Conservation (phyloP, 2,113 vertebrate species). For the Odocoileus virginianus region DNA sequence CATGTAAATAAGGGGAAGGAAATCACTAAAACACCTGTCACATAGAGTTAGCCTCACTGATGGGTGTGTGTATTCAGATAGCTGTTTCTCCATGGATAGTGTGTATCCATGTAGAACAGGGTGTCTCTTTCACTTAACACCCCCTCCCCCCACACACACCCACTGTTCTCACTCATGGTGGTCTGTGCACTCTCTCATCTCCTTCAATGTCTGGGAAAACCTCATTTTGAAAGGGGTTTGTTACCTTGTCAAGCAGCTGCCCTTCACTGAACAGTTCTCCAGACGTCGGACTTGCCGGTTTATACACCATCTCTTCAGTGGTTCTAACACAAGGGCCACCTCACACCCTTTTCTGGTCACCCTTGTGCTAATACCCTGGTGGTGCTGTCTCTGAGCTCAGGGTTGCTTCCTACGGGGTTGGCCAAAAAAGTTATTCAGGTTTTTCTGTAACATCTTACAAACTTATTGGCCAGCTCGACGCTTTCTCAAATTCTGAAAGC, state of each 20-base stretch:
- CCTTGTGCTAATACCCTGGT: not conserved
- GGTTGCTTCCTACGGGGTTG: not conserved
- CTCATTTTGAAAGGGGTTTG: not conserved
- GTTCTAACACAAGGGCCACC: too few species aligned
- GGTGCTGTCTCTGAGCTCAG: fast-evolving
- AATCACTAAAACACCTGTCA: not conserved
- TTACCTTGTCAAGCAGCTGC: too few species aligned
- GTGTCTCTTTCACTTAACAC: not conserved
- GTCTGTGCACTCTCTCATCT: not conserved
- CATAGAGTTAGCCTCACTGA: not conserved
- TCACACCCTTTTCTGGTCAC: fast-evolving
- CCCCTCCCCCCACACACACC: fast-evolving
- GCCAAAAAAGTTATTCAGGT: not conserved
- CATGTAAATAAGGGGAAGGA: not conserved
- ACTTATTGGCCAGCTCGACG: not conserved
- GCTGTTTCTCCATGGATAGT: not conserved
- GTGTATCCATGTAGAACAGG: fast-evolving
- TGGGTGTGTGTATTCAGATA: fast-evolving
- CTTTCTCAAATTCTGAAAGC: not conserved
- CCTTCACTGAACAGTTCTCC: fast-evolving
- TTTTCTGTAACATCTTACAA: not conserved
- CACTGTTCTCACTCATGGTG: not conserved
- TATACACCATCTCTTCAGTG: too few species aligned
- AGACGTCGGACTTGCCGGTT: fast-evolving
- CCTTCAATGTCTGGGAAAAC: not conserved